Base-by-base conservation (phyloP, 2,888 invertebrate genomes). In the Auanema sp. region DNA sequence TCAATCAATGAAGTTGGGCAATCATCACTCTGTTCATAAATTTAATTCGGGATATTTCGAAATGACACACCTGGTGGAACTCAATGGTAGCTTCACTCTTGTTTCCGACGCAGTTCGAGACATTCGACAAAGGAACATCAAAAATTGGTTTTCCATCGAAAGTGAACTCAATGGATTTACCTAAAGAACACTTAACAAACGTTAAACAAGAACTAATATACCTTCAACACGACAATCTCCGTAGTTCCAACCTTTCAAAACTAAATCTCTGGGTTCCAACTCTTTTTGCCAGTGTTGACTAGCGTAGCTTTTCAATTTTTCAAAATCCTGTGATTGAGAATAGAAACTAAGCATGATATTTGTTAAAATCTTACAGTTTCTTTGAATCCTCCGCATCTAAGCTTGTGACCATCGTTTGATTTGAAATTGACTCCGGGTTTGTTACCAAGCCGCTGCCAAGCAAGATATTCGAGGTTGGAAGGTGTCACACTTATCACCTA, bases 221-320 rank as follows among this genome's bases (percentile, higher is more conserved):
- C 87, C 97, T 78, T 90, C 90, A 84, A 99, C 97, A 78, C 92
- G 91, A 0, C 93, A 93, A 0, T 92, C 91, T 33, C 98, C 98
- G 93, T 97, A 98, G 85, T 98, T 99, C 97, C 97, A 98, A 0
- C 98, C 98, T 84, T 93, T 95, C 1, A 96, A 87, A 70, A 93
- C 92, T 58, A 94, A 86, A 81, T 98, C 97, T 80, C 92, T 92
- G 80, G 92, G 93, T 53, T 92, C 87, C 89, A 96, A 89, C 64
- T 92, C 91, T 23, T 81, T 72, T 33, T 90, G 88, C 85, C 94
- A 96, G 72, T 90, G 90, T 6, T 88, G 87, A 70, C 90, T 89
- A 76, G 96, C 91, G 85, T 93, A 97, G 78, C 92, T 91, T 0
- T 91, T 90, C 51, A 98, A 88, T 84, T 93, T 94, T 53, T 96